Percentiles rank a stretch among this genome's conserved stretches.
Conservation (phyloP, 53 echinoderm and acorn worm genomes). For the Echinometra lucunter region DNA sequence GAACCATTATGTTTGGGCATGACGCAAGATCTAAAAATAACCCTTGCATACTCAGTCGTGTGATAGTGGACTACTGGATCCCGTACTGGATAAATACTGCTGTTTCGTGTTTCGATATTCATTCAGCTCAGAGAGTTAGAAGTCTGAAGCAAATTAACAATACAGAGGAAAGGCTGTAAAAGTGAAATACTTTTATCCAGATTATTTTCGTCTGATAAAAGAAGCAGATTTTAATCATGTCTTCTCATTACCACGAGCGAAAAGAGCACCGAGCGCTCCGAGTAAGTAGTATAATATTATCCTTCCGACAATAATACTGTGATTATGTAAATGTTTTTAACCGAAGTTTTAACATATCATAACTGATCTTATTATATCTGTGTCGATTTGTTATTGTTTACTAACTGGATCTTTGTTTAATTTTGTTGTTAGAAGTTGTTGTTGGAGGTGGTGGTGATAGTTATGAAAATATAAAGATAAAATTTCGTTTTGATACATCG, state of each 20-base stretch:
- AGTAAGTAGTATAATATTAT: background rate
- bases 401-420: no score
- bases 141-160: background rate
- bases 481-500: no score
- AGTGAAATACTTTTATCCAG: background rate
- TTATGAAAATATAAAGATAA: no score
- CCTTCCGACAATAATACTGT: no score
- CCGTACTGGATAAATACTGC: background rate
- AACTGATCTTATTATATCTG: no score
- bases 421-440: no score
- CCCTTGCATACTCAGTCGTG: background rate
- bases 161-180: background rate
- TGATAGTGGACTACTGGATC: background rate
- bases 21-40: background rate
- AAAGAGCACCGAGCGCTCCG: constrained; percentile 4
- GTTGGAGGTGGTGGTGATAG: no score
- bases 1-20: background rate
- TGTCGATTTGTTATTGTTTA: no score
- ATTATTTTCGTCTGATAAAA: background rate
- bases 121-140: background rate
- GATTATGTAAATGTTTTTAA: no score
- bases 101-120: background rate
- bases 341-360: no score
- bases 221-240: background rate
- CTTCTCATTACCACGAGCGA: background rate